phyloP scores from a whole-genome alignment of 2,797 vertebrate species.

The Rhynchonycteris naso region DNA sequence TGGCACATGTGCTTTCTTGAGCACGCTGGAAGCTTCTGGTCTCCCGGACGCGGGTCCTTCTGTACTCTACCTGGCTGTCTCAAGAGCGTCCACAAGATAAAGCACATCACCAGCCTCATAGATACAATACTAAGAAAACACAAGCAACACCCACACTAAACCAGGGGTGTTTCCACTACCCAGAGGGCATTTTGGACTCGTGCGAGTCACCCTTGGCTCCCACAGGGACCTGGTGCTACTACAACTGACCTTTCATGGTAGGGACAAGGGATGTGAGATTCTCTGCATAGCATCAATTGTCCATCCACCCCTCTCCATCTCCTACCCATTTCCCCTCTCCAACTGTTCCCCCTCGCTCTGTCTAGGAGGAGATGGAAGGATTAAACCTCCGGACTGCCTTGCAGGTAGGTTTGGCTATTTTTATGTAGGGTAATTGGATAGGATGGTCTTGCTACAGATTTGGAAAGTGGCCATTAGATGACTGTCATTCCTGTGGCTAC shows the following conservation, averaged over 20 bases:
- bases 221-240: background rate
- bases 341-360: rapidly evolving
- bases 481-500: background rate
- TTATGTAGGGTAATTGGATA: background rate
- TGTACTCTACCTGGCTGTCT: background rate
- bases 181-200: background rate
- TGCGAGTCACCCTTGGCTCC: background rate
- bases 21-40: background rate
- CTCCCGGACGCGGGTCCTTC: background rate
- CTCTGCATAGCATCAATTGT: rapidly evolving
- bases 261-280: background rate
- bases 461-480: background rate
- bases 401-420: background rate
- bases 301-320: background rate
- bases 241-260: background rate
- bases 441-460: background rate
- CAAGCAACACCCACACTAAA: background rate
- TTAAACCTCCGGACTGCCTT: background rate
- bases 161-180: background rate
- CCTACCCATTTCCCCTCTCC: background rate
- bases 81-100: background rate
- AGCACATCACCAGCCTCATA: background rate
- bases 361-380: background rate
- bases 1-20: background rate
- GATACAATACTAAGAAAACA: background rate